Evolutionary conservation across 2,797 vertebrate genomes (phyloP).

Genomic region (Lepilemur septentrionalis): DNA sequence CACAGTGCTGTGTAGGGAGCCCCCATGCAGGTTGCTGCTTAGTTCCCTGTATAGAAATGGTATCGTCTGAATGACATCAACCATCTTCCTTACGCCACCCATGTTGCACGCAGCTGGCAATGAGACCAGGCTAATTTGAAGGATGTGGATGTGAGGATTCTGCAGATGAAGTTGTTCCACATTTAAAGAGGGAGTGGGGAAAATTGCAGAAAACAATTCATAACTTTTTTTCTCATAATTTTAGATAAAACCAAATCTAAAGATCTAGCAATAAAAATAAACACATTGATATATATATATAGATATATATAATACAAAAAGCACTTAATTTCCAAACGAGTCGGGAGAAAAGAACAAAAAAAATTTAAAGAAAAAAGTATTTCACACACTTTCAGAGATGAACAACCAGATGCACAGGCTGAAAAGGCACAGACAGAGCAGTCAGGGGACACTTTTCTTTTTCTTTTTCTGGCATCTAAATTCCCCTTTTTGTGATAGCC

Average conservation of each 20-base stretch:
- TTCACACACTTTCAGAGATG: constrained; percentile 93
- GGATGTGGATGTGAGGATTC: constrained; percentile 81
- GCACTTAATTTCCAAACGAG: constrained; percentile 83
- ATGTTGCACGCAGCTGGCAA: constrained; percentile 21
- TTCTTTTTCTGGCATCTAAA: not conserved
- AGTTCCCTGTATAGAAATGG: constrained; percentile 26
- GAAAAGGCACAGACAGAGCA: constrained; percentile 91
- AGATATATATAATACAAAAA: constrained; percentile 83
- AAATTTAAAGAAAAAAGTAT: constrained; percentile 83
- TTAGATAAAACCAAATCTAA: constrained; percentile 87
- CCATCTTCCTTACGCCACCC: constrained; percentile 31
- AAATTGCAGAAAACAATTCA: constrained; percentile 87
- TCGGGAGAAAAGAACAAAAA: constrained; percentile 81
- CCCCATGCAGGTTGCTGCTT: not conserved
- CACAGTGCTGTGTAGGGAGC: not conserved
- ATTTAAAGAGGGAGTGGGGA: constrained; percentile 84
- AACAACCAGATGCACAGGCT: constrained; percentile 95
- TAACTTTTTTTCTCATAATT: constrained; percentile 84
- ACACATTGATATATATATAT: constrained; percentile 86
- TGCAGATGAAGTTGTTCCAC: constrained; percentile 92
- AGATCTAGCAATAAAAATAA: constrained; percentile 85
- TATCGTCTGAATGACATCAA: not conserved
- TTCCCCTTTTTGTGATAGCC: constrained; percentile 70
- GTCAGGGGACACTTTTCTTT: constrained; percentile 89
- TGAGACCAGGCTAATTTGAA: not conserved